Conservation (phyloP, 1,140 invertebrate genomes). For the Polypedilum pembai region DNA sequence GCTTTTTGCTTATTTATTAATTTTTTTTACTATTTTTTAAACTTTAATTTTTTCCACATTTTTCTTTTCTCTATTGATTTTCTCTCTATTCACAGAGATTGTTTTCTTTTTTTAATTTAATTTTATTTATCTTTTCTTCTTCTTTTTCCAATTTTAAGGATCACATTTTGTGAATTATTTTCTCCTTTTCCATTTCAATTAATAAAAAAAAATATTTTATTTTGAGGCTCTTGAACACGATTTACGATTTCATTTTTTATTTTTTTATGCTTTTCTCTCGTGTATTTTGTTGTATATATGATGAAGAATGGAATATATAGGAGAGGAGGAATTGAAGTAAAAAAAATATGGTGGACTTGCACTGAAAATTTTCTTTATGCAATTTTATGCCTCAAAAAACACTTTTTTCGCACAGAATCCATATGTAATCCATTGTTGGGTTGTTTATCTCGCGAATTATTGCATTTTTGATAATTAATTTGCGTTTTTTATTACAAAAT, state of each 20-base stretch:
- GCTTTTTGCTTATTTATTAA: background rate
- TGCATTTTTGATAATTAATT: constrained; percentile 23
- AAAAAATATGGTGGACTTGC: constrained; percentile 24
- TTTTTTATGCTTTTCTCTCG: background rate
- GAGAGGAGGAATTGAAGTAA: constrained; percentile 23
- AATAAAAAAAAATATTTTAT: background rate
- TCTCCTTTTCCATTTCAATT: background rate
- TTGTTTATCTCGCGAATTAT: constrained; percentile 22
- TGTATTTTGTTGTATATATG: constrained; percentile 7
- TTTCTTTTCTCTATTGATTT: background rate
- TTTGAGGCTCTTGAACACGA: background rate
- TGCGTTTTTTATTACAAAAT: constrained; percentile 26
- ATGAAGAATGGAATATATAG: constrained; percentile 2
- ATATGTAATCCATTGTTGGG: constrained; percentile 20
- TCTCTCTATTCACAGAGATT: background rate
- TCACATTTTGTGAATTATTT: background rate
- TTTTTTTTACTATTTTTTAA: constrained; percentile 11
- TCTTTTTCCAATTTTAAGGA: background rate
- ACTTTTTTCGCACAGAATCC: background rate
- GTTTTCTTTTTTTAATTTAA: background rate
- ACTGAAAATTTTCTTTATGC: constrained; percentile 21
- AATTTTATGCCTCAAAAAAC: background rate
- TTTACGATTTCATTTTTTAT: constrained; percentile 27
- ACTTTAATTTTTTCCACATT: constrained; percentile 26
- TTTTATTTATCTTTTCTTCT: background rate